Evolutionary conservation across 1,140 invertebrate species (phyloP).

Genomic region (Drosophila orosa): DNA sequence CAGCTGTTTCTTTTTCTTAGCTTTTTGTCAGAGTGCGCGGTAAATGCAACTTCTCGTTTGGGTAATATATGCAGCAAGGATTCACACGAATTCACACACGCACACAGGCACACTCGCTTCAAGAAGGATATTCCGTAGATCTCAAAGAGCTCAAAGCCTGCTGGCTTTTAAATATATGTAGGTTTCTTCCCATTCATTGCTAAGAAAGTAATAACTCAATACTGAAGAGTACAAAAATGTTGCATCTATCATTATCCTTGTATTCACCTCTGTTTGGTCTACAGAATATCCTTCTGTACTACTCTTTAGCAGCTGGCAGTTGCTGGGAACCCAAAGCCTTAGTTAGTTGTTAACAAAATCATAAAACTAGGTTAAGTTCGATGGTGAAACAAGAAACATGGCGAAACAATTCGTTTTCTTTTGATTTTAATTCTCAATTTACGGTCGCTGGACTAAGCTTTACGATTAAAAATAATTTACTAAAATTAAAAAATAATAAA

Average conservation of each 20-base stretch:
- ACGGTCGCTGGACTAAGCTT: slow-evolving; percentile 33
- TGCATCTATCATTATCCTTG: neutral
- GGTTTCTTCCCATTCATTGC: neutral
- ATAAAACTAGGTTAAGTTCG: slow-evolving; percentile 33
- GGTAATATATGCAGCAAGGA: slow-evolving; percentile 24
- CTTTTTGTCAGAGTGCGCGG: slow-evolving; percentile 27
- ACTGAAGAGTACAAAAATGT: slow-evolving; percentile 3
- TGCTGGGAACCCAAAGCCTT: slow-evolving; percentile 5
- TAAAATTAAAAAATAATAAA: slow-evolving; percentile 58
- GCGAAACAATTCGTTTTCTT: slow-evolving; percentile 17
- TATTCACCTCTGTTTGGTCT: neutral
- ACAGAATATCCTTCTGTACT: slow-evolving; percentile 1
- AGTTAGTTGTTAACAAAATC: slow-evolving; percentile 23
- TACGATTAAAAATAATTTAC: slow-evolving; percentile 71
- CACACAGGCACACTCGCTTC: slow-evolving; percentile 11
- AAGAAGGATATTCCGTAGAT: neutral
- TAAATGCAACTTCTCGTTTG: slow-evolving; percentile 60
- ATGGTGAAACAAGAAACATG: slow-evolving; percentile 30
- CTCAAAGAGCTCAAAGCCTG: neutral
- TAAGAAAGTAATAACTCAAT: neutral
- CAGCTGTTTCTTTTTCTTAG: slow-evolving; percentile 15
- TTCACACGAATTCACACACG: slow-evolving; percentile 30
- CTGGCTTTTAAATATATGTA: neutral
- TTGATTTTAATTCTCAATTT: slow-evolving; percentile 40
- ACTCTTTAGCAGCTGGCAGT: slow-evolving; percentile 4